Base-by-base conservation (phyloP, 2,113 vertebrate genomes). In the Gambusia affinis region DNA sequence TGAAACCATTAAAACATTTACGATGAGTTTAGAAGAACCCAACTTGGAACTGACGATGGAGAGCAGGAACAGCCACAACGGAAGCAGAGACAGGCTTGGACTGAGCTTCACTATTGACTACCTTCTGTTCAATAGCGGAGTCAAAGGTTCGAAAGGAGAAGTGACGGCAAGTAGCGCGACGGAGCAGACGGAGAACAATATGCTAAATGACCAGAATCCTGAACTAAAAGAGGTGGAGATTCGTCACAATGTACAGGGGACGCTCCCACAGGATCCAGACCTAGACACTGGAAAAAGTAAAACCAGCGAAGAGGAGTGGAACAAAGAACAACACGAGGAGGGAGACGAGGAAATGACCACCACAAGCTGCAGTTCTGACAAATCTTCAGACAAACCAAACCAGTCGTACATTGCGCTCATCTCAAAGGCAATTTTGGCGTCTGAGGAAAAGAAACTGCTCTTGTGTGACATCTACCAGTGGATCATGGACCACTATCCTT, bases 401-500 rank as follows among this genome's bases (percentile, higher is more conserved):
- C 94, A 95, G 80, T 96, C 95, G 22, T 96, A 96, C 89, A 95
- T 96, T 1, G 94, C 95, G 2, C 94, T 96, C 62, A 96, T 97
- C 86, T 96, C 95, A 73, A 95, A 93, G 69, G 94, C 96, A 27
- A 96, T 96, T 86, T 91, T 96, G 84, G 93, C 94, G 0, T 96
- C 95, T 0, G 89, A 92, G 0, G 93, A 94, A 72, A 96, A 96
- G 90, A 96, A 95, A 83, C 93, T 96, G 64, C 84, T 95, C 82
- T 91, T 96, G 4, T 96, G 95, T 8, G 96, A 97, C 72, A 97
- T 96, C 91, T 96, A 96, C 87, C 95, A 95, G 83, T 96, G 96
- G 95, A 96, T 96, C 91, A 96, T 95, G 95, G 95, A 96, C 78
- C 91, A 94, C 51, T 95, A 94, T 73, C 95, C 95, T 2, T 96